Base-by-base conservation (phyloP, 2,113 vertebrate species). In the Zapornia atra region DNA sequence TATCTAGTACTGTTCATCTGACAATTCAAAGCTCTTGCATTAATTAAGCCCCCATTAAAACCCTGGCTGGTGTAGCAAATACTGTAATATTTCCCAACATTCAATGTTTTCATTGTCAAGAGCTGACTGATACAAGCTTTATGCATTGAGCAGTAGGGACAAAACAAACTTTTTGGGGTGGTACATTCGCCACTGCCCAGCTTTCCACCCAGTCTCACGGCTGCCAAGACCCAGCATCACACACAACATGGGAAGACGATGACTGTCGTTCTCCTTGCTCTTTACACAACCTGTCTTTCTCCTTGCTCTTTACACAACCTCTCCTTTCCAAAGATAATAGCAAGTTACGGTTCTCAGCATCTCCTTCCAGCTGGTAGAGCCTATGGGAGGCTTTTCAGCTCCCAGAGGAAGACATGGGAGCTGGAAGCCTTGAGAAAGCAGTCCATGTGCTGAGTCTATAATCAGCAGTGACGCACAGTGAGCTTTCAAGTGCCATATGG, bases 31-130 rank as follows among this genome's bases (percentile, higher is more conserved):
- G 70, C 50, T 61, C 61, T 56, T 6, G 14, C 1, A 1, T 79
- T 91, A 97, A 95, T 95, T 91, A 96, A 89, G 75, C n/a, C 66
- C 66, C 4, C 44, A 79, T 69, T 44, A 91, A 79, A 66, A 21
- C 54, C 48, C 36, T 19, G 22, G 56, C 7, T 33, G 24, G 18
- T 6, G n/a, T 5, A 56, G 13, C 71, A 91, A 79, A 84, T 50
- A 63, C 15, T n/a, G 0, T 4, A 73, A 3, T 12, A 36, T 54
- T 88, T 66, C 63, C 50, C 65, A 91, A 63, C n/a, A n/a, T 50
- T 33, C 29, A 25, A 69, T 15, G 22, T 17, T 85, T 84, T 48
- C 56, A 11, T 36, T 61, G n/a, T 31, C 72, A 34, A 54, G 71
- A 94, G 53, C 50, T 65, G 80, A 89, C 60, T 56, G 16, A 33